Evolutionary conservation across 2,797 vertebrate genomes (phyloP).

Genomic region (Brachyalestes nurse): DNA sequence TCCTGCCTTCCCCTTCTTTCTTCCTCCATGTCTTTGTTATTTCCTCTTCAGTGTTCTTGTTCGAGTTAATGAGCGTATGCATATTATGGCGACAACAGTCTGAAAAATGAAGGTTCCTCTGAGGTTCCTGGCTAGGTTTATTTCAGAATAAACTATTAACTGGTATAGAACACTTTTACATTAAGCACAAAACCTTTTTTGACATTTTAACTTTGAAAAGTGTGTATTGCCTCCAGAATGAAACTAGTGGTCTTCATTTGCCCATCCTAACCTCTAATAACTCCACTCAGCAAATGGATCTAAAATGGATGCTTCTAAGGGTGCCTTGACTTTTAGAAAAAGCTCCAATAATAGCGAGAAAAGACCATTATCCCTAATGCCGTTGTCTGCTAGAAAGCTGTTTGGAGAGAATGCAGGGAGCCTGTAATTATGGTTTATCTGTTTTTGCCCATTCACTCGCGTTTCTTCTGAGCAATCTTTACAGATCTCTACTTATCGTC

Average conservation of each 20-base stretch:
- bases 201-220: no score
- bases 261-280: not conserved
- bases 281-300: not conserved
- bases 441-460: slow-evolving; percentile 7
- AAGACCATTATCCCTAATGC: not conserved
- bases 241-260: no score
- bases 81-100: not conserved
- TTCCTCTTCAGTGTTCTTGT: slow-evolving; percentile 13
- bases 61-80: not conserved
- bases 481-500: not conserved
- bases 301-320: not conserved
- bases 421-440: not conserved
- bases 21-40: slow-evolving; percentile 28
- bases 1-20: slow-evolving; percentile 26
- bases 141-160: not conserved
- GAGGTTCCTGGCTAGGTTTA: not conserved
- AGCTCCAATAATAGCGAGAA: not conserved
- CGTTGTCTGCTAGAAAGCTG: not conserved
- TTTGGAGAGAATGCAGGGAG: not conserved
- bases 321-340: not conserved
- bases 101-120: not conserved
- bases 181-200: no score
- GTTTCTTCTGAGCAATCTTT: not conserved
- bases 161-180: no score
- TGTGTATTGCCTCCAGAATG: no score